These are phyloP conservation scores for Cynaeus angustus DNA, from an alignment of 2,888 invertebrate genomes.

Conservation along the genomic window DNA sequence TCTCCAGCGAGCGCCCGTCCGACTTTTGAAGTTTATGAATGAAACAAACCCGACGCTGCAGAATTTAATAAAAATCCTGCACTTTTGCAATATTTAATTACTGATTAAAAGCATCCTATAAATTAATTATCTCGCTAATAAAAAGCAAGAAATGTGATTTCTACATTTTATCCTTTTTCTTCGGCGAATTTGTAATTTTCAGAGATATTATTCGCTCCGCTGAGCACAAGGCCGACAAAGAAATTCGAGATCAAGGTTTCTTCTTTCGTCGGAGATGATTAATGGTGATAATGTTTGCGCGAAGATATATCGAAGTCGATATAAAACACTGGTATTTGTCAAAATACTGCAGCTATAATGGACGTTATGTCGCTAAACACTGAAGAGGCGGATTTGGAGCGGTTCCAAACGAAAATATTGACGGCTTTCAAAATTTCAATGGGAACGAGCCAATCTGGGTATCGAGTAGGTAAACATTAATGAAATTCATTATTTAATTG, in stretches of 20 bases:
- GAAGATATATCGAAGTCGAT: constrained; percentile 5
- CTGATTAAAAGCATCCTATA: background rate
- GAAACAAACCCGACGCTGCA: constrained; percentile 6
- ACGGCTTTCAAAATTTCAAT: constrained; percentile 22
- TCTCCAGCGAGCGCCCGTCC: constrained; percentile 9
- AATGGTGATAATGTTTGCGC: constrained; percentile 4
- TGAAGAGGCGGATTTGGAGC: constrained; percentile 29
- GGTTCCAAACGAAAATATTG: constrained; percentile 30
- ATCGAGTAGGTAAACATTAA: background rate
- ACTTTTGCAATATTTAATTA: constrained; percentile 11
- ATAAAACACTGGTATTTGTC: constrained; percentile 26
- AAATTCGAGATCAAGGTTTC: constrained; percentile 9
- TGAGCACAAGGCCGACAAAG: constrained; percentile 1
- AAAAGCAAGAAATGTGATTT: background rate
- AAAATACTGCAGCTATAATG: constrained; percentile 29
- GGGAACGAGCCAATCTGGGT: constrained; percentile 1
- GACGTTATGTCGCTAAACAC: constrained; percentile 30
- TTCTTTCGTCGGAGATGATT: constrained; percentile 6
- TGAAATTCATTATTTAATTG: background rate
- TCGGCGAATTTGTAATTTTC: background rate
- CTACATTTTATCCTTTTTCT: background rate
- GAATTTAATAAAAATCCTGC: constrained; percentile 22
- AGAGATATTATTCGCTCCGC: constrained; percentile 1
- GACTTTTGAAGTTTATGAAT: constrained; percentile 16
- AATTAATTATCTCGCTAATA: background rate